Conservation (phyloP, 2,797 vertebrate species). For the Myotis myotis region DNA sequence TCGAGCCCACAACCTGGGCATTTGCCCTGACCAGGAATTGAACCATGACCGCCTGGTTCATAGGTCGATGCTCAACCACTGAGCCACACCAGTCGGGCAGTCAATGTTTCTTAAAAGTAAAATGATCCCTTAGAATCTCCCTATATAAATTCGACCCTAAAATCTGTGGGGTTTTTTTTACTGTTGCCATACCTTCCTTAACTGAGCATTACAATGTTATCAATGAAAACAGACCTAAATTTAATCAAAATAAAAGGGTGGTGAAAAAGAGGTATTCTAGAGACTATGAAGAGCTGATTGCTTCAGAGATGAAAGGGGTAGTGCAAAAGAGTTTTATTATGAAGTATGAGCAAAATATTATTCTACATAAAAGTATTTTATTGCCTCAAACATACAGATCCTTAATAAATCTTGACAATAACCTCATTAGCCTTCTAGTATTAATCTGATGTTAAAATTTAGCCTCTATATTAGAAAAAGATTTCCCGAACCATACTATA, state of each 20-base stretch:
- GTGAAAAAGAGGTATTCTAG: neutral
- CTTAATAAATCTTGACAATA: neutral
- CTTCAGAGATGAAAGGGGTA: neutral
- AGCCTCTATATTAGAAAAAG: neutral
- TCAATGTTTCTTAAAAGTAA: neutral
- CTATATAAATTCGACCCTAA: neutral
- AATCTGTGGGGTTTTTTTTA: neutral
- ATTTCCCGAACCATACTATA: neutral
- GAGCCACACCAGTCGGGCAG: too few relatives aligned
- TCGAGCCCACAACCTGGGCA: too few relatives aligned
- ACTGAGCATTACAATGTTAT: neutral
- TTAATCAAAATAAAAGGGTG: neutral
- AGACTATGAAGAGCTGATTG: neutral
- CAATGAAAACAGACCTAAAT: conserved; percentile 25
- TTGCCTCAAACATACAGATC: neutral
- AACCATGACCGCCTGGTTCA: too few relatives aligned
- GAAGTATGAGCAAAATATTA: neutral
- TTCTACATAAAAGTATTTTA: neutral
- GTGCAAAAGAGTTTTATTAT: neutral
- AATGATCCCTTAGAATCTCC: neutral
- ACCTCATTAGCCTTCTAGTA: neutral
- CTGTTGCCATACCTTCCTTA: neutral
- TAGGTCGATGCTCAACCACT: too few relatives aligned
- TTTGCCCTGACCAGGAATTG: too few relatives aligned
- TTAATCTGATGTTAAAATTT: neutral